phyloP scores from a whole-genome alignment of 2,113 vertebrate genomes.

The Psophia crepitans region DNA sequence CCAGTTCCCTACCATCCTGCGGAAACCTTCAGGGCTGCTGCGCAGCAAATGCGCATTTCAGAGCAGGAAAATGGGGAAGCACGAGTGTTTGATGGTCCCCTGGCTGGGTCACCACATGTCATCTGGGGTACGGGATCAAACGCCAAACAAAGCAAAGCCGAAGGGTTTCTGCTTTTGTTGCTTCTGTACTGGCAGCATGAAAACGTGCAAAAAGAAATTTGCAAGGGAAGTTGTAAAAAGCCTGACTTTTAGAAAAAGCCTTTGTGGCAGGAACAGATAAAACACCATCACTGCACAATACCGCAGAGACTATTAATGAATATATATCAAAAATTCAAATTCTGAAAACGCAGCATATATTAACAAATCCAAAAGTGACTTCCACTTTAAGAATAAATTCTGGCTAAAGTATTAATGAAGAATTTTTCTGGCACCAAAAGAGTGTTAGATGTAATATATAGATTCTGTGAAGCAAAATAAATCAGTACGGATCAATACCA shows the following conservation, averaged over 20 bases:
- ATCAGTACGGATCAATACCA: neutral
- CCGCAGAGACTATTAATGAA: constrained; percentile 6
- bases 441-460: neutral
- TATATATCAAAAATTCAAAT: constrained; percentile 45
- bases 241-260: neutral
- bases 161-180: neutral
- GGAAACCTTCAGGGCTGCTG: neutral
- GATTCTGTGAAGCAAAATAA: neutral
- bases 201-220: neutral
- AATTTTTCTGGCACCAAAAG: neutral
- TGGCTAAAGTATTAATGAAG: neutral
- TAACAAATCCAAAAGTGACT: constrained; percentile 5
- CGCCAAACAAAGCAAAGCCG: neutral
- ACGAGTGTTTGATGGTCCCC: neutral
- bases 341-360: neutral
- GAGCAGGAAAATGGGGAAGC: neutral
- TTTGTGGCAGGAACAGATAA: constrained; percentile 51
- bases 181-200: neutral
- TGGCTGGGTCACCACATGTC: neutral
- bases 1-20: neutral
- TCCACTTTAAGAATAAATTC: neutral
- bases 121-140: neutral
- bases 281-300: neutral
- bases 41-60: neutral
- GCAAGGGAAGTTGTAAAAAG: neutral